Percentiles rank a stretch among this genome's conserved stretches.
These are phyloP conservation scores for Phoebastria nigripes DNA, from an alignment of 2,797 vertebrate species.

Conservation along the genomic window DNA sequence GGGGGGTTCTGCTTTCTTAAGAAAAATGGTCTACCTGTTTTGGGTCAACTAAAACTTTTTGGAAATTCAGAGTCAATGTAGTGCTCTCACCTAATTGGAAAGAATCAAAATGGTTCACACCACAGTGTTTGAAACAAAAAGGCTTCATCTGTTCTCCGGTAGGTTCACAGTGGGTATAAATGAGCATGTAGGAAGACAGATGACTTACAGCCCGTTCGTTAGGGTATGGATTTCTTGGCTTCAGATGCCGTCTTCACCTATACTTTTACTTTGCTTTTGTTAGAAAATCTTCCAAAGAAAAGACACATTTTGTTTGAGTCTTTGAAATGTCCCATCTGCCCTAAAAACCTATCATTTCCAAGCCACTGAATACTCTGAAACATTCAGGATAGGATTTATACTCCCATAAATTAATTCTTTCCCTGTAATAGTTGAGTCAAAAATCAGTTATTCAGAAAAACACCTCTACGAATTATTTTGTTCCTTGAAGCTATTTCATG, in stretches of 20 bases:
- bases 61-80: background rate
- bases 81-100: background rate
- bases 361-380: background rate
- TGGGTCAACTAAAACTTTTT: background rate
- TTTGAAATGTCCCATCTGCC: background rate
- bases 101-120: background rate
- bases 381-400: background rate
- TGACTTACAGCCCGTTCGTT: background rate
- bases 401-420: background rate
- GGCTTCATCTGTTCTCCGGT: background rate
- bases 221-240: background rate
- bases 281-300: background rate
- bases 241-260: background rate
- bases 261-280: background rate
- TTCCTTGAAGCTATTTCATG: background rate
- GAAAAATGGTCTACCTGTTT: background rate
- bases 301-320: background rate
- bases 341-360: background rate
- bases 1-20: accelerated
- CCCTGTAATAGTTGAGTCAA: background rate
- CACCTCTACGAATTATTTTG: background rate
- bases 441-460: background rate
- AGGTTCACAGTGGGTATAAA: background rate
- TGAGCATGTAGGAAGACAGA: background rate
- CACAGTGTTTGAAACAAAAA: background rate